Conservation (phyloP, 2,113 vertebrate species). For the Poicephalus gulielmi region DNA sequence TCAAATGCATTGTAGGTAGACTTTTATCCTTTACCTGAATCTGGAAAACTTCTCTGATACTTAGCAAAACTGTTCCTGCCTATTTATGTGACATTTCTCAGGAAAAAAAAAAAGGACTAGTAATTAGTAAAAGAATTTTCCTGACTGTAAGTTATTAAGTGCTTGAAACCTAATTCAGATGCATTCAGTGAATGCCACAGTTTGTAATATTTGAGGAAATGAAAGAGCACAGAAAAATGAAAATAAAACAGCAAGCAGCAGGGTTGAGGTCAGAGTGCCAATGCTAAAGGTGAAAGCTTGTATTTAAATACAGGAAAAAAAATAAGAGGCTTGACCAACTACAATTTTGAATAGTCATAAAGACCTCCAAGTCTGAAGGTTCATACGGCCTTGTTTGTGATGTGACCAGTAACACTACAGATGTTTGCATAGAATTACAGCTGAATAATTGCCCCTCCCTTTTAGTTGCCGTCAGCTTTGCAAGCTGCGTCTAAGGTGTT, state of each 20-base stretch:
- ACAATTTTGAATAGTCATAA: background rate
- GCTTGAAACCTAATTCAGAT: background rate
- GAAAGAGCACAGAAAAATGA: background rate
- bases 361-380: background rate
- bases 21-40: background rate
- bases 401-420: background rate
- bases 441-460: background rate
- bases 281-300: background rate
- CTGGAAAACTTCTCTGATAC: background rate
- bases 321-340: background rate
- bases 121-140: background rate
- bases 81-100: background rate
- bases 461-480: background rate
- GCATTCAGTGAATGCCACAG: background rate
- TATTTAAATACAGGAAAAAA: background rate
- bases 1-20: background rate
- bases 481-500: fast-evolving
- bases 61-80: background rate
- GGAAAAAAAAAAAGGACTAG: background rate
- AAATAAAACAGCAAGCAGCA: background rate
- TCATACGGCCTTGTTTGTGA: background rate
- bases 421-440: background rate
- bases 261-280: background rate
- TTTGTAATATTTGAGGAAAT: background rate
- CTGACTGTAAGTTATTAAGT: background rate